Evolutionary conservation across 2,797 vertebrate species (phyloP).

Genomic region (Acanthurus tractus): DNA sequence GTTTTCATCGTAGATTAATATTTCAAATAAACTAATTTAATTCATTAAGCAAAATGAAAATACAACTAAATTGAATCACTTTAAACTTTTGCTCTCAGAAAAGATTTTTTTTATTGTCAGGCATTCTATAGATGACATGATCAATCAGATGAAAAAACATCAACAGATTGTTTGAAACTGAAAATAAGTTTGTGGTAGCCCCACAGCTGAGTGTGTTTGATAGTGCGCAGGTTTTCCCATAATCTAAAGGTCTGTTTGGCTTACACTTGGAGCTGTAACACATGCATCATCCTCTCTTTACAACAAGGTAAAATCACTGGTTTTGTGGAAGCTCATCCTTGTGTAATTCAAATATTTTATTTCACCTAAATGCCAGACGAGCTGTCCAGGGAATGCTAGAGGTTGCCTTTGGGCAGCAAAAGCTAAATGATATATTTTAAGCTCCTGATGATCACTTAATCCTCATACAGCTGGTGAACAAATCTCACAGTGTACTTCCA

Average conservation of each 20-base stretch:
- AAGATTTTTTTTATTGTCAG: too few species aligned
- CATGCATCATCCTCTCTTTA: neutral
- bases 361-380: slow-evolving; percentile 21
- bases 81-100: neutral
- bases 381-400: slow-evolving; percentile 76
- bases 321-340: neutral
- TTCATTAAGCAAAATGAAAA: neutral
- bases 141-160: too few species aligned
- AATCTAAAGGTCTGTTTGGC: neutral
- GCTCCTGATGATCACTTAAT: slow-evolving; percentile 80
- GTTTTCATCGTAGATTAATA: neutral
- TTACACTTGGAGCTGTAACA: slow-evolving; percentile 1
- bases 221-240: neutral
- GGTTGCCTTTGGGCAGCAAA: slow-evolving; percentile 74
- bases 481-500: slow-evolving; percentile 78
- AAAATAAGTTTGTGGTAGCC: neutral
- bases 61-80: neutral
- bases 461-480: slow-evolving; percentile 78
- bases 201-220: neutral
- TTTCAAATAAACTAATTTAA: neutral
- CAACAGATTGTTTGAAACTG: neutral
- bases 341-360: slow-evolving; percentile 22
- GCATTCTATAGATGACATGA: too few species aligned
- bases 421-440: slow-evolving; percentile 78
- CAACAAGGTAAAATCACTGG: slow-evolving; percentile 3